Conservation (phyloP, 2,113 vertebrate genomes). For the Malurus elegans region DNA sequence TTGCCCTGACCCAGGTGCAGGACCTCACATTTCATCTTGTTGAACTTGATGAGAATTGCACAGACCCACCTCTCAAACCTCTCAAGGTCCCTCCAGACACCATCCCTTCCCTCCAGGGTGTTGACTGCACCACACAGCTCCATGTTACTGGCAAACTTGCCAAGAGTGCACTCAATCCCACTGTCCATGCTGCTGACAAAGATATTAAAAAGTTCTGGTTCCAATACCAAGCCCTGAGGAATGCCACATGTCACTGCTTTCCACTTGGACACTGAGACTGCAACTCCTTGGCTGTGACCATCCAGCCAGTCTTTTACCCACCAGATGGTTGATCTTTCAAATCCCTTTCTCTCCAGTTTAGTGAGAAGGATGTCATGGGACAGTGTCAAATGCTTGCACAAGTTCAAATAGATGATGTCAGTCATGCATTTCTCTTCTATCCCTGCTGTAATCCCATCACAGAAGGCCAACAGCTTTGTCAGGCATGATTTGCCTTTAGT, state of each 20-base stretch:
- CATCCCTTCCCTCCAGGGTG: not conserved
- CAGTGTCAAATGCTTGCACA: not conserved
- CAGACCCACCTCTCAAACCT: not conserved
- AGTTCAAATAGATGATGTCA: not conserved
- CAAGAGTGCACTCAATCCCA: accelerated
- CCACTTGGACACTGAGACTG: not conserved
- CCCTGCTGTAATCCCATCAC: not conserved
- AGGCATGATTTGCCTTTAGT: not conserved
- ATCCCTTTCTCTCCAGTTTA: not conserved
- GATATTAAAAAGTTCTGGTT: not conserved
- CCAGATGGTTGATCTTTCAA: not conserved
- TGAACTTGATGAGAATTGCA: not conserved
- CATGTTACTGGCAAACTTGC: not conserved
- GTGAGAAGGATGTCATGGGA: not conserved
- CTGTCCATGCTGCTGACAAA: not conserved
- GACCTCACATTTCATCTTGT: not conserved
- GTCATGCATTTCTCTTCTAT: not conserved
- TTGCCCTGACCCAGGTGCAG: not conserved
- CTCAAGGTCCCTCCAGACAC: not conserved
- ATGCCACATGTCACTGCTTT: not conserved
- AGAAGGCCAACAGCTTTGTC: not conserved
- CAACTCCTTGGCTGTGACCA: not conserved
- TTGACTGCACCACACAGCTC: accelerated
- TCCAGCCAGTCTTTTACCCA: not conserved
- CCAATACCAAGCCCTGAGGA: not conserved